Conservation (phyloP, 2,888 invertebrate genomes). For the Abscondita cerata region DNA sequence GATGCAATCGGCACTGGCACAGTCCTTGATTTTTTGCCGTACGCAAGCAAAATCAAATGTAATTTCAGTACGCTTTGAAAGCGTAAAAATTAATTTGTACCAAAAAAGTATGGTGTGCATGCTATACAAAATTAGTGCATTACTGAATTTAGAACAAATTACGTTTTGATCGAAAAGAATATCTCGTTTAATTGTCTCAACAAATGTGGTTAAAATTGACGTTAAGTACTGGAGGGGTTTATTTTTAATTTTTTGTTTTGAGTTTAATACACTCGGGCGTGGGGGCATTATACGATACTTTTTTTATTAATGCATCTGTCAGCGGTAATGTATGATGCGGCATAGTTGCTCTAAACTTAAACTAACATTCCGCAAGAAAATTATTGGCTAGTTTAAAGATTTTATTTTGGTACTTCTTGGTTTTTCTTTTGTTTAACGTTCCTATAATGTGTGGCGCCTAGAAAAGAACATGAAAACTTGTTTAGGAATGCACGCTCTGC, state of each 20-base stretch:
- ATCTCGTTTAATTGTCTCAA: not conserved
- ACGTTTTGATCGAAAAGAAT: too few relatives aligned
- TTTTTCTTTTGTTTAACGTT: conserved; percentile 16
- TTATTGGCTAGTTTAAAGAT: conserved; percentile 26
- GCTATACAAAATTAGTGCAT: too few relatives aligned
- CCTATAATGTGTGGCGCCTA: not conserved
- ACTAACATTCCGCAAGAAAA: conserved; percentile 28
- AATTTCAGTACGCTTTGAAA: too few relatives aligned
- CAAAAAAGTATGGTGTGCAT: too few relatives aligned
- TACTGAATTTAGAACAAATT: too few relatives aligned
- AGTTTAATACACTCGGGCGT: conserved; percentile 1
- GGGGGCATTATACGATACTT: conserved; percentile 3
- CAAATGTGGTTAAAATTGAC: not conserved
- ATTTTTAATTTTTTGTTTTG: conserved; percentile 10
- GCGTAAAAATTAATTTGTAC: too few relatives aligned
- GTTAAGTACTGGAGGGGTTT: not conserved
- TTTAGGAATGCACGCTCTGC: not conserved
- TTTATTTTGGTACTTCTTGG: conserved; percentile 19
- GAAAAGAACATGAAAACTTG: conserved; percentile 5
- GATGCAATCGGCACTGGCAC: too few relatives aligned
- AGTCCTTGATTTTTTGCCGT: too few relatives aligned
- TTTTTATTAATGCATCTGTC: conserved; percentile 20
- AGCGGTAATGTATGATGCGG: conserved; percentile 14
- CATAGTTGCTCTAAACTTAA: conserved; percentile 28
- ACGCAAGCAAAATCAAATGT: too few relatives aligned